These are phyloP conservation scores for Pipra filicauda DNA, from an alignment of 2,113 vertebrate genomes.

Conservation along the genomic window DNA sequence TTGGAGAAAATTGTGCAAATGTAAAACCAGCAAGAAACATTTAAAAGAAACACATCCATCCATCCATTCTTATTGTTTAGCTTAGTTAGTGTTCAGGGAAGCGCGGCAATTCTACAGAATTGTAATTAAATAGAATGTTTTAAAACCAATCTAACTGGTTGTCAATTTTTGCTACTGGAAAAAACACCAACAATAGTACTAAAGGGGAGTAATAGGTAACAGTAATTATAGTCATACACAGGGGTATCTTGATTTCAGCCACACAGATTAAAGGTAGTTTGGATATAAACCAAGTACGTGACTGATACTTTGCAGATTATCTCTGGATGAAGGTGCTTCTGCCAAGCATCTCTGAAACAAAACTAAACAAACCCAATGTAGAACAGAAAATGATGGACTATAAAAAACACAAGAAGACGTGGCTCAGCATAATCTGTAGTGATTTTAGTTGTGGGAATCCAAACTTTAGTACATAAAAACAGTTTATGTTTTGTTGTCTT, in stretches of 20 bases:
- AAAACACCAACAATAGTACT: neutral
- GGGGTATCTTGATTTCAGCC: neutral
- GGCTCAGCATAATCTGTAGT: neutral
- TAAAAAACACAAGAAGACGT: neutral
- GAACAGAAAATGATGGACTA: neutral
- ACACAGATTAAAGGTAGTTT: neutral
- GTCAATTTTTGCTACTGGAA: neutral
- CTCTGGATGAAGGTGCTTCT: neutral
- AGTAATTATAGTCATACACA: neutral
- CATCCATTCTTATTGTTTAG: neutral
- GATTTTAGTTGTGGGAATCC: neutral
- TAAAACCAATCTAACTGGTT: neutral
- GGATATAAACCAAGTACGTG: neutral
- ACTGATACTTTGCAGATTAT: neutral
- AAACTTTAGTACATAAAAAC: neutral
- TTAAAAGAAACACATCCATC: neutral
- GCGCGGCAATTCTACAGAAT: neutral
- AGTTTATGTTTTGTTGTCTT: neutral
- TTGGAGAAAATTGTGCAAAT: neutral
- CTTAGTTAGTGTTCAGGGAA: neutral
- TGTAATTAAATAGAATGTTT: neutral
- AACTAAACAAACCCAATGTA: neutral
- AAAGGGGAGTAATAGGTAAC: neutral
- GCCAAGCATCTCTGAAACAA: neutral
- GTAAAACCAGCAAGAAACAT: neutral